phyloP scores from a whole-genome alignment of 2,113 vertebrate genomes.

The Cyanoliseus patagonus region DNA sequence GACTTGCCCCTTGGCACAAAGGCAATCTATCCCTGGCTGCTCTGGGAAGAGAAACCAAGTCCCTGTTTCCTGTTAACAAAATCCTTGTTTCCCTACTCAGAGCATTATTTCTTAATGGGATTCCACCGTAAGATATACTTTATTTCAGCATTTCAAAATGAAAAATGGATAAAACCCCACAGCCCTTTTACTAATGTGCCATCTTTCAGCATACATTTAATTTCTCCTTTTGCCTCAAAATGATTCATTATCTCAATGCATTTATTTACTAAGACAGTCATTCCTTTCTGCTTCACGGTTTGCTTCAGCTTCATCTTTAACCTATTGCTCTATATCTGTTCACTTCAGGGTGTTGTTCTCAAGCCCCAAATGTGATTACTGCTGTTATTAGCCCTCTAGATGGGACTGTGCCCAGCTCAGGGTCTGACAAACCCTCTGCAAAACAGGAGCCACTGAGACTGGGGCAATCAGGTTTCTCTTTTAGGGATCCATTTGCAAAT shows the following conservation, averaged over 20 bases:
- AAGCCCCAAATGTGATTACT: background rate
- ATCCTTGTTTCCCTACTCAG: background rate
- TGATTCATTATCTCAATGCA: conserved; percentile 24
- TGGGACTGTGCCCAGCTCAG: background rate
- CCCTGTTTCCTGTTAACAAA: background rate
- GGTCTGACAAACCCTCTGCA: background rate
- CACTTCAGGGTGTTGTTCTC: background rate
- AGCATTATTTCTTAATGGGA: background rate
- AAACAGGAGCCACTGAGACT: background rate
- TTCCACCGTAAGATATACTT: background rate
- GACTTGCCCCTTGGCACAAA: background rate
- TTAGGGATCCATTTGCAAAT: background rate
- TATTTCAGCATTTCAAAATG: background rate
- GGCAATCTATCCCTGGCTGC: accelerated
- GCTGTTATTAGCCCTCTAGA: background rate
- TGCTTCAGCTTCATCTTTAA: background rate
- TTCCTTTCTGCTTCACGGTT: background rate
- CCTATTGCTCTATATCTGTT: background rate
- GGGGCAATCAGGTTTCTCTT: background rate
- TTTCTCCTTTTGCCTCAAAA: conserved; percentile 29
- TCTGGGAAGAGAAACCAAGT: background rate
- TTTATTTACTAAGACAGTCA: background rate
- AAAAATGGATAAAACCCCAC: conserved; percentile 22
- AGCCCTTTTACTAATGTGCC: background rate
- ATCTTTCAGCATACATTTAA: conserved; percentile 11